Evolutionary conservation across 2,888 invertebrate species (phyloP).

Genomic region (Sylvicola cinctus): DNA sequence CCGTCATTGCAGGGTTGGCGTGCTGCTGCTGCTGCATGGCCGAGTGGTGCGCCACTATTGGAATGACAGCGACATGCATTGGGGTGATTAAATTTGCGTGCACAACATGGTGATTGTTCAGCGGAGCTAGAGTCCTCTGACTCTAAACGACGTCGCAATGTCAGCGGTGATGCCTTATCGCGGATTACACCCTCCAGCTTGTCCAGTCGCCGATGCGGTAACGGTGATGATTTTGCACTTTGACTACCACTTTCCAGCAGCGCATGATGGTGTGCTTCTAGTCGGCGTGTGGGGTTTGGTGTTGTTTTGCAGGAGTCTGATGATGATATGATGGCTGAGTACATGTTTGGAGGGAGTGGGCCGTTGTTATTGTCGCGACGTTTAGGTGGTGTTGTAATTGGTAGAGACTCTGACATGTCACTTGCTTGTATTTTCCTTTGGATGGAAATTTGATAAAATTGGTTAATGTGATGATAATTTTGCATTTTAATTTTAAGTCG

Average conservation of each 20-base stretch:
- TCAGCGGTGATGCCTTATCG: slow-evolving; percentile 10
- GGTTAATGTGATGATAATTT: no score
- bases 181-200: slow-evolving; percentile 10
- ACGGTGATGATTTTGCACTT: slow-evolving; percentile 10
- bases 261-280: slow-evolving; percentile 8
- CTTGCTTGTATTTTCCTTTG: no score
- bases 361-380: slow-evolving; percentile 7
- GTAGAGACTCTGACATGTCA: slow-evolving; percentile 10
- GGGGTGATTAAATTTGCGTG: slow-evolving; percentile 3
- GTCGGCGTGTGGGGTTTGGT: slow-evolving; percentile 8
- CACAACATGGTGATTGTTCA: slow-evolving; percentile 8
- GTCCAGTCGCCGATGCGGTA: slow-evolving; percentile 10
- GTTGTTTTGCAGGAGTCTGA: slow-evolving; percentile 11
- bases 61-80: no score
- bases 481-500: no score
- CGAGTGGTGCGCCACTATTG: no score
- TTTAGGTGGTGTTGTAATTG: slow-evolving; percentile 9
- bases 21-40: background rate
- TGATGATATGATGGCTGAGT: background rate
- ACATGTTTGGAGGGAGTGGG: slow-evolving; percentile 1
- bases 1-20: slow-evolving; percentile 3
- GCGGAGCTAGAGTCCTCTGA: slow-evolving; percentile 8
- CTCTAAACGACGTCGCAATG: slow-evolving; percentile 5
- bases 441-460: no score
- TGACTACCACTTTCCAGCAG: slow-evolving; percentile 10